Conservation (phyloP, 2,797 vertebrate genomes). For the Phrynocephalus forsythii region DNA sequence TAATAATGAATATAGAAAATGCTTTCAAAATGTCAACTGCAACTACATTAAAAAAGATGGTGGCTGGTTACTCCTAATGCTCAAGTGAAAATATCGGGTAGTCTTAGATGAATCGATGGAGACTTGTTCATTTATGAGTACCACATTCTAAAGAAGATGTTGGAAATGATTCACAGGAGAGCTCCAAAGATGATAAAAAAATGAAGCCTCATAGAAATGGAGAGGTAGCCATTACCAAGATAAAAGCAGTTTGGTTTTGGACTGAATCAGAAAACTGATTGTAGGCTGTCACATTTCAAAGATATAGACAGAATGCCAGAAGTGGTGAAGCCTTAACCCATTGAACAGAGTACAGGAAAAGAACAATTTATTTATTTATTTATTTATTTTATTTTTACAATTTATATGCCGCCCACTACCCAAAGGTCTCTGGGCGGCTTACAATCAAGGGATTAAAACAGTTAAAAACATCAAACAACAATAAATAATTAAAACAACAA, state of each 20-base stretch:
- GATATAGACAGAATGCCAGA: background rate
- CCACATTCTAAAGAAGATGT: background rate
- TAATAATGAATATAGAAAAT: background rate
- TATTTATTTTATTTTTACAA: too few relatives aligned
- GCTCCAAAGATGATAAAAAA: background rate
- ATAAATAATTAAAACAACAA: too few relatives aligned
- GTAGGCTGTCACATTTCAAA: background rate
- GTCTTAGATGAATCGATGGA: background rate
- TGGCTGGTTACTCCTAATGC: background rate
- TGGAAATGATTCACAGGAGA: background rate
- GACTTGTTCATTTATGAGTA: background rate
- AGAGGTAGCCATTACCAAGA: background rate
- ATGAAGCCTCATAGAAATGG: background rate
- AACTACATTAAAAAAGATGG: background rate
- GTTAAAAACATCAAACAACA: too few relatives aligned
- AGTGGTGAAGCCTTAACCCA: background rate
- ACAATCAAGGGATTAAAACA: too few relatives aligned
- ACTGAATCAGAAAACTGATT: background rate
- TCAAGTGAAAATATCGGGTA: background rate
- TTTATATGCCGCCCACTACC: too few relatives aligned
- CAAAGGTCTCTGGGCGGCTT: too few relatives aligned
- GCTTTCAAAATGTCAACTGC: constrained; percentile 15
- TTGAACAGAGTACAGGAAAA: background rate
- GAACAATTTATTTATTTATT: too few relatives aligned
- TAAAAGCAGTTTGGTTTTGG: background rate